Evolutionary conservation across 2,113 vertebrate genomes (phyloP).

Genomic region (Ranitomeya imitator): DNA sequence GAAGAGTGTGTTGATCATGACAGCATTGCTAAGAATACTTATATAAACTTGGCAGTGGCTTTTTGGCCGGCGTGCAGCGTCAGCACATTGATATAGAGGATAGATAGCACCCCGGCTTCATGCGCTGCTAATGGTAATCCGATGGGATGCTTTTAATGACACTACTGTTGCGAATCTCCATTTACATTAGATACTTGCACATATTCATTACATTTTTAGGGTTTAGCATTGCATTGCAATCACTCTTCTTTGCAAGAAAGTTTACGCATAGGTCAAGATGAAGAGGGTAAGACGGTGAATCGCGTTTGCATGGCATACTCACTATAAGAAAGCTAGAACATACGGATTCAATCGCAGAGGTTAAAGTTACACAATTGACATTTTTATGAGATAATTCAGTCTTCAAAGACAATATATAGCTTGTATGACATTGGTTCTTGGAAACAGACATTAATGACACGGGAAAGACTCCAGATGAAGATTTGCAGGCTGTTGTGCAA

Average conservation of each 20-base stretch:
- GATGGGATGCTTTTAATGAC: background rate
- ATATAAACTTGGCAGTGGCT: slow-evolving; percentile 22
- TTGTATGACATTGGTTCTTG: slow-evolving; percentile 36
- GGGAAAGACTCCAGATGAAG: slow-evolving; percentile 40
- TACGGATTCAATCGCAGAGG: slow-evolving; percentile 39
- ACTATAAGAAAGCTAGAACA: slow-evolving; percentile 26
- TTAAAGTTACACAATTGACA: slow-evolving; percentile 46
- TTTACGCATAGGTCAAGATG: slow-evolving; percentile 10
- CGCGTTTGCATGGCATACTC: slow-evolving; percentile 3
- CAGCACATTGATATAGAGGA: slow-evolving; percentile 23
- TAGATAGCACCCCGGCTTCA: background rate
- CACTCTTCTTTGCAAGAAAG: background rate
- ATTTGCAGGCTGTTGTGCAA: slow-evolving; percentile 35
- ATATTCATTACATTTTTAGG: background rate
- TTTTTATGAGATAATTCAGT: slow-evolving; percentile 47
- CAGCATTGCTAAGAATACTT: slow-evolving; percentile 23
- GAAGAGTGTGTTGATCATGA: background rate
- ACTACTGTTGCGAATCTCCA: background rate
- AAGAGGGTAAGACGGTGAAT: slow-evolving; percentile 1
- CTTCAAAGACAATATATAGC: slow-evolving; percentile 38
- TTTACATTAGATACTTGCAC: background rate
- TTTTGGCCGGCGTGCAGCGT: background rate
- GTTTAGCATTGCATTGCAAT: background rate
- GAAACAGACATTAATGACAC: slow-evolving; percentile 26
- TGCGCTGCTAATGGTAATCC: background rate